These are phyloP conservation scores for Temnothorax longispinosus DNA, from an alignment of 1,140 invertebrate genomes.

Conservation along the genomic window DNA sequence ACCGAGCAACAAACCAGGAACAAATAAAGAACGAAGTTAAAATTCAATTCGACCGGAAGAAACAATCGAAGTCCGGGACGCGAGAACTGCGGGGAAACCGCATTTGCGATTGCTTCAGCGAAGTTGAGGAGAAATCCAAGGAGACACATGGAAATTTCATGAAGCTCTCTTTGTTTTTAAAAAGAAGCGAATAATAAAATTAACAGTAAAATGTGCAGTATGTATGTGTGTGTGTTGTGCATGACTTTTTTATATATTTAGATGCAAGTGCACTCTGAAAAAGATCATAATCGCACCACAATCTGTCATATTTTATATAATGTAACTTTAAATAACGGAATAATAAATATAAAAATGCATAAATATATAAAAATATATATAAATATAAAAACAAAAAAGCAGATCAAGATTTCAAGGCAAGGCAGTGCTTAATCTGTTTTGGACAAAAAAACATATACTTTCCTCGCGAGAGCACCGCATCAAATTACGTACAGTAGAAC, in stretches of 20 bases:
- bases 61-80: constrained; percentile 37
- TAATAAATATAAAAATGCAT: background rate
- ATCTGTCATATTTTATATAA: background rate
- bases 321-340: background rate
- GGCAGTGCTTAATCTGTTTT: background rate
- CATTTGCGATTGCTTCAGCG: constrained; percentile 15
- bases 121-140: constrained; percentile 3
- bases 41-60: constrained; percentile 41
- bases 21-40: constrained; percentile 60
- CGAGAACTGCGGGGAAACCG: constrained; percentile 2
- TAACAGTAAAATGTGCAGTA: background rate
- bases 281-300: background rate
- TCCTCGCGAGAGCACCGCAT: background rate
- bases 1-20: constrained; percentile 7
- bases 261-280: background rate
- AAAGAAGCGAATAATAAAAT: background rate
- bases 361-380: background rate
- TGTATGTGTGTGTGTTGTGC: background rate
- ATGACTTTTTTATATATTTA: background rate
- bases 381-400: background rate
- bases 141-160: constrained; percentile 29
- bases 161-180: background rate
- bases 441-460: background rate
- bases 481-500: constrained; percentile 44
- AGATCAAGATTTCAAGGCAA: background rate